These are phyloP conservation scores for Guaruba guarouba DNA, from an alignment of 2,113 vertebrate genomes.

Conservation along the genomic window DNA sequence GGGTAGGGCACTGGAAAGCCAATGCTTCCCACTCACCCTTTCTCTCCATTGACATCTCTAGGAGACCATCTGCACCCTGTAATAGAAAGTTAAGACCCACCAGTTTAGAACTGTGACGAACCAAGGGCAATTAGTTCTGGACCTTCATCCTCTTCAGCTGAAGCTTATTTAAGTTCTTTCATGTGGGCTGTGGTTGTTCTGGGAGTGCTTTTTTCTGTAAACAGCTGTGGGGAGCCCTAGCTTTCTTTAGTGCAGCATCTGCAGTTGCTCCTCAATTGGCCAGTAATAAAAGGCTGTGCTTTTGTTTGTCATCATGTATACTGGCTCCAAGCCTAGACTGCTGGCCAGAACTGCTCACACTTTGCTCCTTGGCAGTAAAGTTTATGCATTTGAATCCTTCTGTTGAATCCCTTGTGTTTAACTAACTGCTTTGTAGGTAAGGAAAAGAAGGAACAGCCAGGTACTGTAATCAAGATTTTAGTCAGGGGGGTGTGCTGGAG, in stretches of 20 bases:
- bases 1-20: not conserved
- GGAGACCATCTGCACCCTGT: not conserved
- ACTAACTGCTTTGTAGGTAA: not conserved
- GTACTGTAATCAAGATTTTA: not conserved
- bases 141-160: not conserved
- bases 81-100: not conserved
- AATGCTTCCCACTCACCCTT: not conserved
- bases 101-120: not conserved
- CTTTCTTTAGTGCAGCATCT: slow-evolving; percentile 47
- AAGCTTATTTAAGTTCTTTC: slow-evolving; percentile 3
- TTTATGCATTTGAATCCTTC: not conserved
- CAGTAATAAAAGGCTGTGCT: not conserved
- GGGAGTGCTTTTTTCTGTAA: not conserved
- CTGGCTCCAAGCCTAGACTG: not conserved
- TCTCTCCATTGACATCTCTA: not conserved
- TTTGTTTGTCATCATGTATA: fast-evolving
- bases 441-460: not conserved
- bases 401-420: not conserved
- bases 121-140: not conserved
- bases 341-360: not conserved
- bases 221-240: not conserved
- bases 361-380: not conserved
- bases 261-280: not conserved
- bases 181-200: slow-evolving; percentile 35
- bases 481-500: not conserved